Conservation (phyloP, 2,888 invertebrate species). For the Tetragonula carbonaria region DNA sequence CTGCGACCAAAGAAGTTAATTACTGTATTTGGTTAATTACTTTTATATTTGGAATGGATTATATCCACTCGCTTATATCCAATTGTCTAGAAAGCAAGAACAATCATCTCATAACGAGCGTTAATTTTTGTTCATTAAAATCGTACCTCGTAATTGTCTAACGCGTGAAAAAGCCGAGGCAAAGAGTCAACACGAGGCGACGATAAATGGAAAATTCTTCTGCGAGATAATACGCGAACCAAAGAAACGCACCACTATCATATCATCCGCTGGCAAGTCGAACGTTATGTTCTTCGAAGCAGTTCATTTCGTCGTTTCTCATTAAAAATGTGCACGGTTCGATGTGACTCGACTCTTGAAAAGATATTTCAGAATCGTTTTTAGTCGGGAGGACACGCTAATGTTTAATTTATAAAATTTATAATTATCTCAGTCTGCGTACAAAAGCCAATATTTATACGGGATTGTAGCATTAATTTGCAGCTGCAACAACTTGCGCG, state of each 20-base stretch:
- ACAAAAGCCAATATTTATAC: conserved; percentile 7
- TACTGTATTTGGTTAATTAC: no score
- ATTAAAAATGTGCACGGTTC: neutral
- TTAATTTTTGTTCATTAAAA: conserved; percentile 8
- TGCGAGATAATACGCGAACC: neutral
- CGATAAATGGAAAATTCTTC: neutral
- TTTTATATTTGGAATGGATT: no score
- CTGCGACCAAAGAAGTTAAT: no score
- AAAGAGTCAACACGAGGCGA: no score
- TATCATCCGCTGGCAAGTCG: neutral
- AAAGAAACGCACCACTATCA: neutral
- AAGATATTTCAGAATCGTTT: neutral
- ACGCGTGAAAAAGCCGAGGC: neutral
- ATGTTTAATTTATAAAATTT: conserved; percentile 15
- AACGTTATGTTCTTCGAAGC: neutral
- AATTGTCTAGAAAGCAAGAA: neutral
- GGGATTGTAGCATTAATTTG: conserved; percentile 13
- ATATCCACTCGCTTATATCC: neutral
- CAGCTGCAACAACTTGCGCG: conserved; percentile 14
- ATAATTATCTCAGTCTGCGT: conserved; percentile 1
- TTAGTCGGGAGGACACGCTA: neutral
- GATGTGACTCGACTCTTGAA: no score
- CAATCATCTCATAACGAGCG: neutral
- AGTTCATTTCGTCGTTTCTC: neutral
- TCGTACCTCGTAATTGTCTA: neutral